Evolutionary conservation across 1,140 invertebrate species (phyloP).

Genomic region (Solenopsis fugax): DNA sequence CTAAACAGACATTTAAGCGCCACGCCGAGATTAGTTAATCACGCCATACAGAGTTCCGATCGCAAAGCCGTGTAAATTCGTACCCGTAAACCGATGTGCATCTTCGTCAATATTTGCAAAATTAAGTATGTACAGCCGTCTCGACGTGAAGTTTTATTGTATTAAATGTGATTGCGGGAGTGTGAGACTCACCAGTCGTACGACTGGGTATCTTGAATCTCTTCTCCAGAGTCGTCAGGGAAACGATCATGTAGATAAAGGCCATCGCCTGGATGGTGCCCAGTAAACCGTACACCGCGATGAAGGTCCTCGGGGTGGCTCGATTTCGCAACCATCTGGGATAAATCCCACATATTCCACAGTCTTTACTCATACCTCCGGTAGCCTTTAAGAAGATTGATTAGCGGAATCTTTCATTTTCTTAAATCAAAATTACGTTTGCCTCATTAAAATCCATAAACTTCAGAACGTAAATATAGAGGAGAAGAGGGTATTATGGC

Average conservation of each 20-base stretch:
- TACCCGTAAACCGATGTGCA: constrained; percentile 5
- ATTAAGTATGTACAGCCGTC: not conserved
- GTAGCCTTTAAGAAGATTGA: constrained; percentile 67
- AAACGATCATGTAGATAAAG: constrained; percentile 90
- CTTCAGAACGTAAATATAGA: not conserved
- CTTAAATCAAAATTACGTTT: not conserved
- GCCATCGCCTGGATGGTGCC: constrained; percentile 91
- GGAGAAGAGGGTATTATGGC: too few relatives aligned
- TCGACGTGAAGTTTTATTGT: not conserved
- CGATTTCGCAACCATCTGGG: constrained; percentile 89
- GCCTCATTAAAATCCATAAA: not conserved
- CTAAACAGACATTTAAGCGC: not conserved
- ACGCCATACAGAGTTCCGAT: not conserved
- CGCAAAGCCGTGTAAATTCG: not conserved
- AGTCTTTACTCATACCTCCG: constrained; percentile 84
- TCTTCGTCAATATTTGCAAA: constrained; percentile 1
- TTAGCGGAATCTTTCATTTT: not conserved
- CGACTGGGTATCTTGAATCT: constrained; percentile 91
- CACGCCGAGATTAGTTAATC: not conserved
- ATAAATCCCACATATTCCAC: constrained; percentile 88
- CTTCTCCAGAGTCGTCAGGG: constrained; percentile 90
- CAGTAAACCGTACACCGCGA: constrained; percentile 89
- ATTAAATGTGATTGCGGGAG: not conserved
- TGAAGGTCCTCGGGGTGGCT: constrained; percentile 88
- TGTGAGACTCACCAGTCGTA: constrained; percentile 88